Base-by-base conservation (phyloP, 1,140 invertebrate genomes). In the Pseudomyrmex pallidus region DNA sequence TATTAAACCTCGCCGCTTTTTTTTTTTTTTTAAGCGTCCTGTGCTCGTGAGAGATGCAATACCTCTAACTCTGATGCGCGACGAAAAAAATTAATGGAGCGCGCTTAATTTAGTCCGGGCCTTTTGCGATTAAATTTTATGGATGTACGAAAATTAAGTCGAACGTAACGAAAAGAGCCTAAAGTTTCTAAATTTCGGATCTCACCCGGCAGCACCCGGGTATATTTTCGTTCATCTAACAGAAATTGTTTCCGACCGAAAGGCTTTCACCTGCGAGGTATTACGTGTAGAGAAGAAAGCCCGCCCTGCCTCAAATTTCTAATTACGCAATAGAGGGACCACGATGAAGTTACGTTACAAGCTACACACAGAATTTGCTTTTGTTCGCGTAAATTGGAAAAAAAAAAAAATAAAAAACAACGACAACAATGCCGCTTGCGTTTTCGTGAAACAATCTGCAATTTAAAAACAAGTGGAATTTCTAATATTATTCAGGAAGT, bases 281-380 rank as follows among this genome's bases (percentile, higher is more conserved):
- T 78, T 61, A 68, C 3, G 52, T 25, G 35, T n/a, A 22, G n/a
- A n/a, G 52, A 25, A 76, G 35, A 56, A 76, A 85, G 54, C 9
- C 56, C 10, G 57, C 82, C 57, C 66, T 87, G 83, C 17, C 76
- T 85, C 73, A 85, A 88, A 88, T 83, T 88, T 88, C 62, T 22
- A 25, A 5, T 88, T 88, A 25, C 70, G 84, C 74, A 88, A 89
- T 52, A 8, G 8, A 74, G 13, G 12, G 50, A 5, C 25, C 35
- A 20, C 22, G 12, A 20, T 13, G 22, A 1, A 8, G 9, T 10
- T 2, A 52, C 22, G 50, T 8, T 8, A 25, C 25, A 4, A 25
- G 73, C n/a, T 17, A 46, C 54, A 4, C 13, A 84, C 57, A 78
- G 35, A 87, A 84, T 80, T 22, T 80, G 63, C 9, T 57, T 80